Percentiles rank a stretch among this genome's conserved stretches.
Conservation (phyloP, 2,113 vertebrate genomes). For the Haliaeetus leucogaster region DNA sequence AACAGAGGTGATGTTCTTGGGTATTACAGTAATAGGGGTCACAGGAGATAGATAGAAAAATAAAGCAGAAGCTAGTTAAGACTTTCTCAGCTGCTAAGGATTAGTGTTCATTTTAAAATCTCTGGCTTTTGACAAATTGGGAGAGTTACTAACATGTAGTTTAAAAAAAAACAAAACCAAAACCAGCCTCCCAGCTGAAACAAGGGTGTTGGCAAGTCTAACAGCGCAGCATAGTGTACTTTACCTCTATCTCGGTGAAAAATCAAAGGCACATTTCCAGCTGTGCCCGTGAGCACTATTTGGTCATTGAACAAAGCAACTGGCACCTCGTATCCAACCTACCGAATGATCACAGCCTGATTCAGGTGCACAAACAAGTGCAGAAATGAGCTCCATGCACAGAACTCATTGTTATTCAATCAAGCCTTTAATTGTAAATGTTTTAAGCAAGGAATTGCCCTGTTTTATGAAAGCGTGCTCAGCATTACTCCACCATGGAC, state of each 20-base stretch:
- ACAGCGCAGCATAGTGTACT: neutral
- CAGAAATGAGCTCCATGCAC: constrained; percentile 34
- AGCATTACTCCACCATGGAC: constrained; percentile 2
- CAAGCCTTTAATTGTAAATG: constrained; percentile 55
- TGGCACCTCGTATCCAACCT: constrained; percentile 37
- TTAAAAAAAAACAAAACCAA: neutral
- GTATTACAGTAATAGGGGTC: neutral
- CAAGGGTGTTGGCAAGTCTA: neutral
- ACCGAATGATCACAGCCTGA: neutral
- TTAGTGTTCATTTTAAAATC: constrained; percentile 28
- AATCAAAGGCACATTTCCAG: constrained; percentile 64
- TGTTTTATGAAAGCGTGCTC: constrained; percentile 60
- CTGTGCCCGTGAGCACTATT: constrained; percentile 24
- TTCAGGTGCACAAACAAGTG: constrained; percentile 56
- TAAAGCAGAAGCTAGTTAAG: constrained; percentile 32
- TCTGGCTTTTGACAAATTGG: constrained; percentile 26
- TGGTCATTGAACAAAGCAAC: constrained; percentile 42
- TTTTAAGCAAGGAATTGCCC: constrained; percentile 54
- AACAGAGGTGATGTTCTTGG: neutral
- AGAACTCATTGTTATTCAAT: constrained; percentile 51
- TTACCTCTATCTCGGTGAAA: constrained; percentile 24
- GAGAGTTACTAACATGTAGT: neutral
- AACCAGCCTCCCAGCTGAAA: neutral
- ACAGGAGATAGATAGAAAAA: neutral
- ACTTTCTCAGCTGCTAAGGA: constrained; percentile 13